phyloP scores from a whole-genome alignment of 1,140 invertebrate species.

The Chrysoperla carnea region DNA sequence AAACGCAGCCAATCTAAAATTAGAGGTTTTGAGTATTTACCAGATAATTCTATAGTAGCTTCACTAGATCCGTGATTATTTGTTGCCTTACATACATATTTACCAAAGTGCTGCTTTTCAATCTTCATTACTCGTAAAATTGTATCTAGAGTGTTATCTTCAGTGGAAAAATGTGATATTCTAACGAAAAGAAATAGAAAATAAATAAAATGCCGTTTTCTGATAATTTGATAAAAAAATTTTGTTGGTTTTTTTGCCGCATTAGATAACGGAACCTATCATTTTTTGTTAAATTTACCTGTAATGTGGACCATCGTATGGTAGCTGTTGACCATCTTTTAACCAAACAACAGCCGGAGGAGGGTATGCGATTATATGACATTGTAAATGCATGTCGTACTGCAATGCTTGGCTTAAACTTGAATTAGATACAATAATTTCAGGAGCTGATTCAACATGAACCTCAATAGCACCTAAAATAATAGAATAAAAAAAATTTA shows the following conservation, averaged over 20 bases:
- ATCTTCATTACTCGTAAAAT: slow-evolving; percentile 77
- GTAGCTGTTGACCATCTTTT: slow-evolving; percentile 61
- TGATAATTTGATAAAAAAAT: too few species aligned
- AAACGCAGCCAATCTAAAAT: too few species aligned
- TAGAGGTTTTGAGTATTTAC: slow-evolving; percentile 29
- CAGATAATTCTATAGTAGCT: slow-evolving; percentile 63
- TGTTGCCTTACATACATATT: slow-evolving; percentile 69
- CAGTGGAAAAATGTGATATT: slow-evolving; percentile 76
- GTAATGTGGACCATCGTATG: slow-evolving; percentile 83
- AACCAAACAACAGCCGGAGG: slow-evolving; percentile 75
- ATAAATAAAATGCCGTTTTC: too few species aligned
- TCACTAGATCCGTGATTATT: slow-evolving; percentile 73
- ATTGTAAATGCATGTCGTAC: slow-evolving; percentile 85
- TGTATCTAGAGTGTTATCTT: slow-evolving; percentile 80
- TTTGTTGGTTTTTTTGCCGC: too few species aligned
- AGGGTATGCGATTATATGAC: slow-evolving; percentile 82
- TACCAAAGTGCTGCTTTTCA: slow-evolving; percentile 76
- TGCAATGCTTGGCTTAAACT: slow-evolving; percentile 72
- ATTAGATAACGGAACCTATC: too few species aligned
- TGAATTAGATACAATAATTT: slow-evolving; percentile 63
- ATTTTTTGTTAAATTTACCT: too few species aligned
- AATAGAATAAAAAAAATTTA: slow-evolving; percentile 1
- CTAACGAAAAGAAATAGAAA: slow-evolving; percentile 24
- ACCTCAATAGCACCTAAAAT: slow-evolving; percentile 54
- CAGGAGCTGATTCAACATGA: slow-evolving; percentile 75